Base-by-base conservation (phyloP, 2,113 vertebrate species). In the Pelodiscus sinensis region DNA sequence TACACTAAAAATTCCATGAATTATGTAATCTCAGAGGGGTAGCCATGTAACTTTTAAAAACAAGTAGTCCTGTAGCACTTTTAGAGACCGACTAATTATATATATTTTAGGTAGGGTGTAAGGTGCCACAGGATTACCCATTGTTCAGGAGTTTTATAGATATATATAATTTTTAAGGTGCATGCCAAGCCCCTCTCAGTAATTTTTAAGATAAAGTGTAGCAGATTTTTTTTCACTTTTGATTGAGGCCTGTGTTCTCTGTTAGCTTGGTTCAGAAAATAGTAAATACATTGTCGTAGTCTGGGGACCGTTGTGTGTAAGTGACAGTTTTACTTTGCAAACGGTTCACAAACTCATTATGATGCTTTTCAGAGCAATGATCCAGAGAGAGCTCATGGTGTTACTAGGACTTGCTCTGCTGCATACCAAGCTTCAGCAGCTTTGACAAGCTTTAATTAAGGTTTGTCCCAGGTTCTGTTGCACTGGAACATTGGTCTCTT, bases 381-480 rank as follows among this genome's bases (percentile, higher is more conserved):
- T 96, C 83, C 82, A 79, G 65, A 81, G 86, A 94, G 89, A 94
- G 84, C 25, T 1, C 92, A 86, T 0, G 84, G 92, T 93, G 82
- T 86, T 93, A 73, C 44, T 87, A 27, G 82, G 94, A 84, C 92
- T 92, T 0, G 22, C 95, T 94, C 54, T 84, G 85, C 94, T 96
- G 97, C 95, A 95, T 97, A 96, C 97, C 95, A 96, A 96, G 71
- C 93, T 95, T 92, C 58, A 91, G 92, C 87, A 97, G 88, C 93
- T 96, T 95, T 96, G 93, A 96, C 25, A 13, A 92, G 88, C 86
- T 83, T 94, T 97, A 96, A 94, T 96, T 85, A 96, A 97, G 87
- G 81, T 90, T 94, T 95, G 94, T 95, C 93, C 82, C 92, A 89
- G 94, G 96, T 96, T 95, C 94, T 96, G 88, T 91, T 90, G 92